These are phyloP conservation scores for Piscicola geometra DNA, from an alignment of 2,888 invertebrate species.

Conservation along the genomic window DNA sequence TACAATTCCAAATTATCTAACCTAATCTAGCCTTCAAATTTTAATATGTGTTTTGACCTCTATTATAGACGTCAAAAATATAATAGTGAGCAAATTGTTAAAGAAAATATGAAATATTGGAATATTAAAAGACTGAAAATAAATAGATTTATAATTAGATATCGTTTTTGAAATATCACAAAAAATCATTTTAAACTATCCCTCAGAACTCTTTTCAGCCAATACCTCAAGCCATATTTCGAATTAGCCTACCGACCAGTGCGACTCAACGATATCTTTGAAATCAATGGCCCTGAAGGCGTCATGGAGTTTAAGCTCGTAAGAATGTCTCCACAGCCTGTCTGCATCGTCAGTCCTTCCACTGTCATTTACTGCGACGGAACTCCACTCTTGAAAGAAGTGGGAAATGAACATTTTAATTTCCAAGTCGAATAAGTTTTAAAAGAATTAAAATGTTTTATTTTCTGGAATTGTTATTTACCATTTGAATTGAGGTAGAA, in stretches of 20 bases:
- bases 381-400: constrained; percentile 18
- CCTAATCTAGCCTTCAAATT: too few relatives aligned
- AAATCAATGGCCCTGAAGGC: constrained; percentile 9
- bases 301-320: constrained; percentile 26
- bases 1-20: too few relatives aligned
- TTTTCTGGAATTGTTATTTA: background rate
- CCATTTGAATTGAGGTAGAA: background rate
- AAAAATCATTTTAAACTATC: background rate
- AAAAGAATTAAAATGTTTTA: background rate
- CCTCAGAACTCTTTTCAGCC: constrained; percentile 20
- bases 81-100: too few relatives aligned
- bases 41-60: background rate
- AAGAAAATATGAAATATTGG: too few relatives aligned
- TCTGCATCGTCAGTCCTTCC: constrained; percentile 25
- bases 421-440: too few relatives aligned
- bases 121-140: too few relatives aligned
- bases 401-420: background rate
- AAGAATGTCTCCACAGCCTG: constrained; percentile 15
- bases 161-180: background rate
- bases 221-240: constrained; percentile 30
- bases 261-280: constrained; percentile 17
- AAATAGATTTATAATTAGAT: background rate
- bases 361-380: constrained; percentile 23
- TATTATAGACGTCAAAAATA: background rate
- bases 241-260: constrained; percentile 21